phyloP scores from a whole-genome alignment of 2,797 vertebrate species.

The Heteromormyrus szaboi region DNA sequence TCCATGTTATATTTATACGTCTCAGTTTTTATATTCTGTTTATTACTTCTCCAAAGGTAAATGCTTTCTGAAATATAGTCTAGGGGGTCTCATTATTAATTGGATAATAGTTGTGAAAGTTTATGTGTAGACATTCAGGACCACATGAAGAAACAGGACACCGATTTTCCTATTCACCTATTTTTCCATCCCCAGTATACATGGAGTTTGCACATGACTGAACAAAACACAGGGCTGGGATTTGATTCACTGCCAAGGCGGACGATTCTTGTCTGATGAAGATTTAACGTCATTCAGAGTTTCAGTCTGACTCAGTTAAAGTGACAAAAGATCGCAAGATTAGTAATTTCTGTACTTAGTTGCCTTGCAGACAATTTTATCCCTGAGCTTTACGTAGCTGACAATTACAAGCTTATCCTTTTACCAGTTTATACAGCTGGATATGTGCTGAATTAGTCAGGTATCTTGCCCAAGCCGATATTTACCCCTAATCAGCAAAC shows the following conservation, averaged over 20 bases:
- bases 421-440: neutral
- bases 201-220: neutral
- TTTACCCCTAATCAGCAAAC: neutral
- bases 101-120: neutral
- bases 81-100: neutral
- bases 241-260: neutral
- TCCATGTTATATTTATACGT: neutral
- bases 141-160: neutral
- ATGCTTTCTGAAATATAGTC: neutral
- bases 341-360: neutral
- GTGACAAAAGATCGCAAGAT: neutral
- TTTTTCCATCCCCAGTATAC: neutral
- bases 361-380: neutral
- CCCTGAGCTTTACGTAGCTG: neutral
- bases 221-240: neutral
- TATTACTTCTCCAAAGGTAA: neutral
- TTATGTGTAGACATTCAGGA: neutral
- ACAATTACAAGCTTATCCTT: neutral
- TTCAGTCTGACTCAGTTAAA: slow-evolving; percentile 9
- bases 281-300: slow-evolving; percentile 6
- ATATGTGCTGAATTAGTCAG: neutral
- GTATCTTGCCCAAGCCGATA: neutral
- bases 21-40: neutral
- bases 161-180: neutral
- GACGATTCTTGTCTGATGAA: neutral